Evolutionary conservation across 92 coral and sea anemone genomes (phyloP).

Genomic region (Heteractis magnifica): DNA sequence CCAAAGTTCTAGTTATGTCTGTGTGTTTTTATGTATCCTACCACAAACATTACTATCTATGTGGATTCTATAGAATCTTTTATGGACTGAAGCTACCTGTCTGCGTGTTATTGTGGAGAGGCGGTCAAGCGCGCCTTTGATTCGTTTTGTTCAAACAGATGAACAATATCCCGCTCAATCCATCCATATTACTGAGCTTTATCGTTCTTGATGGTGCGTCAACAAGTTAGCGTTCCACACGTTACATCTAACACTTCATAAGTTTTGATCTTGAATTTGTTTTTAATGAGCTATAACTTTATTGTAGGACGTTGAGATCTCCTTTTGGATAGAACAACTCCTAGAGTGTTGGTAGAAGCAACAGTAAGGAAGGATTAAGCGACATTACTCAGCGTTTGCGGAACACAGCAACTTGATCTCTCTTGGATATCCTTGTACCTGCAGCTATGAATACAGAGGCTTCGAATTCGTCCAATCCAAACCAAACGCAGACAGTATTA

Average conservation of each 20-base stretch:
- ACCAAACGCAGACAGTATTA: not conserved
- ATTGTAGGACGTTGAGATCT: not conserved
- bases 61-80: not conserved
- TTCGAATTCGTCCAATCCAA: not conserved
- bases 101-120: not conserved
- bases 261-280: not conserved
- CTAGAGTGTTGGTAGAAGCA: not conserved
- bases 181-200: not conserved
- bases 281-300: not conserved
- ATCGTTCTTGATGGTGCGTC: not conserved
- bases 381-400: not conserved
- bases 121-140: not conserved
- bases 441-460: slow-evolving; percentile 10
- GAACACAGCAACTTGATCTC: not conserved
- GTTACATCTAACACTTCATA: not conserved
- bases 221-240: not conserved
- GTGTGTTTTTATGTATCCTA: not conserved
- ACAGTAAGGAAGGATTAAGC: not conserved
- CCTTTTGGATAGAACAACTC: not conserved
- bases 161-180: not conserved
- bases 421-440: not conserved
- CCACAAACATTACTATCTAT: not conserved
- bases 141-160: not conserved
- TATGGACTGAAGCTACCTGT: not conserved
- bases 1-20: not conserved